Conservation (phyloP, 2,888 invertebrate genomes). For the Argynnis bischoffii region DNA sequence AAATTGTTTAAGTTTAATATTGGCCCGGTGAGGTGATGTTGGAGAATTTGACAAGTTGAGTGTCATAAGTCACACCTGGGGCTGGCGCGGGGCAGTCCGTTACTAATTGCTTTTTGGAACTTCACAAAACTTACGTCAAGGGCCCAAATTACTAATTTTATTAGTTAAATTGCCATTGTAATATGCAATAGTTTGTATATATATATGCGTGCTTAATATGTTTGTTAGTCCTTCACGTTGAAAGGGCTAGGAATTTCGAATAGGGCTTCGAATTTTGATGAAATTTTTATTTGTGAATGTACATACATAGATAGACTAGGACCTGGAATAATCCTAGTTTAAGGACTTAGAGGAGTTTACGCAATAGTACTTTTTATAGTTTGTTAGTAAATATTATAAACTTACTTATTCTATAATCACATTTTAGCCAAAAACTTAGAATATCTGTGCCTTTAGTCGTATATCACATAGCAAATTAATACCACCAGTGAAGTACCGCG, state of each 20-base stretch:
- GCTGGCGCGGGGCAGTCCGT: not conserved
- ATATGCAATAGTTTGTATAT: too few species aligned
- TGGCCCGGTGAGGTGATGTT: constrained; percentile 4
- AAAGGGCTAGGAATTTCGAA: too few species aligned
- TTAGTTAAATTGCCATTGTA: not conserved
- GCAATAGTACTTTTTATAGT: too few species aligned
- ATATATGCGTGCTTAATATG: too few species aligned
- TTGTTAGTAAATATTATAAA: not conserved
- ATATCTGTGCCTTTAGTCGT: not conserved
- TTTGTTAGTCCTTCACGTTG: too few species aligned
- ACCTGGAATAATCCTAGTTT: too few species aligned
- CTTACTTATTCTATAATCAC: too few species aligned
- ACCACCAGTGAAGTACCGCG: not conserved
- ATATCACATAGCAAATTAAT: constrained; percentile 13
- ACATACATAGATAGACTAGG: too few species aligned
- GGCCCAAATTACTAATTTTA: not conserved
- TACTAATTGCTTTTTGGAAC: constrained; percentile 17
- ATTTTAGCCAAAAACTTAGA: not conserved
- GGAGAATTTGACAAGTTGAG: constrained; percentile 9
- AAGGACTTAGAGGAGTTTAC: too few species aligned
- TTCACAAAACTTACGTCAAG: not conserved
- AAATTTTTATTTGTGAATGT: too few species aligned
- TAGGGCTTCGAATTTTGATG: too few species aligned
- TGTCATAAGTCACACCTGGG: constrained; percentile 33
- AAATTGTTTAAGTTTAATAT: constrained; percentile 17